These are phyloP conservation scores for Ammospiza nelsoni DNA, from an alignment of 2,113 vertebrate genomes.

Conservation along the genomic window DNA sequence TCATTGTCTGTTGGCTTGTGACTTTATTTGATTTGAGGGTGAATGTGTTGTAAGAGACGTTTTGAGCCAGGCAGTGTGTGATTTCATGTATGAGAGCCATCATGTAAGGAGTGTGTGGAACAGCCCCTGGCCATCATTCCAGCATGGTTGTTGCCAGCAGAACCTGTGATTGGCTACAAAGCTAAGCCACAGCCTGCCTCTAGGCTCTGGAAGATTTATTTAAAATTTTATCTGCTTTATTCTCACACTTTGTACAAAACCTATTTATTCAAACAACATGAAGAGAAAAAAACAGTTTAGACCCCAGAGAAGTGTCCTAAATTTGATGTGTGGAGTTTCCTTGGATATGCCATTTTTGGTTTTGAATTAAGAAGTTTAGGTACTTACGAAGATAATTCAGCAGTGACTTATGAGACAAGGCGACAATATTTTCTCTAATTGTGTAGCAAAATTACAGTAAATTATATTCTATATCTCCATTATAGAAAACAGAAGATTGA, in stretches of 20 bases:
- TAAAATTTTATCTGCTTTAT: neutral
- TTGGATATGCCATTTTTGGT: neutral
- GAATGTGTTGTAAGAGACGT: neutral
- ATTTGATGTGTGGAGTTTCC: neutral
- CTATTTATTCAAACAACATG: neutral
- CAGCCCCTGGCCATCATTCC: neutral
- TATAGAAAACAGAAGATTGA: neutral
- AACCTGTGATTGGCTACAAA: neutral
- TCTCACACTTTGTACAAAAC: neutral
- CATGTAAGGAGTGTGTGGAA: neutral
- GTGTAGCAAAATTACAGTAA: neutral
- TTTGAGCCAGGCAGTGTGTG: fast-evolving
- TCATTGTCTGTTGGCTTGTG: neutral
- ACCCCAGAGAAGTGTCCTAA: neutral
- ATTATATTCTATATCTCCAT: neutral
- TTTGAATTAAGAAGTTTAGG: neutral
- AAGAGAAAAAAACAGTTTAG: neutral
- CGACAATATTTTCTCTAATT: neutral
- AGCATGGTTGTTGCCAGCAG: neutral
- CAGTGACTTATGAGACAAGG: neutral
- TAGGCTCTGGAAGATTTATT: neutral
- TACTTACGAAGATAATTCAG: neutral
- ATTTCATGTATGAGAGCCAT: neutral
- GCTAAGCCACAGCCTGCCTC: neutral
- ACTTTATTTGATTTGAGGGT: neutral